These are phyloP conservation scores for Chondrilla cf. caribensis DNA, from an alignment of 37 sponge, comb jelly and placozoan species.

Conservation along the genomic window DNA sequence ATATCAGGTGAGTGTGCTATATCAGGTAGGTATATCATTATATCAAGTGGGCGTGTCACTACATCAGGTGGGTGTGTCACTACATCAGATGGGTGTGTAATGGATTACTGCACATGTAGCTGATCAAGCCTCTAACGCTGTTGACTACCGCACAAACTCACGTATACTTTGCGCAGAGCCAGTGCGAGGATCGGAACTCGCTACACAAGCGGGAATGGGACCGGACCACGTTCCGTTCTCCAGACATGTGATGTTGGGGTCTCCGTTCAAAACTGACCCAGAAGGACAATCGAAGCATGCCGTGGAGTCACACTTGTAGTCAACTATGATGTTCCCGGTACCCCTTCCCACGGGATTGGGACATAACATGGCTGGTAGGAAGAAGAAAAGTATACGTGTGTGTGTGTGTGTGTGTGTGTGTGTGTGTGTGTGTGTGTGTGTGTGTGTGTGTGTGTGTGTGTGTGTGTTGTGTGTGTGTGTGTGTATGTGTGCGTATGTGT, in stretches of 20 bases:
- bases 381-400: no score
- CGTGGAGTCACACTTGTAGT: conserved; percentile 9
- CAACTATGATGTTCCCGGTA: neutral
- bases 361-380: neutral
- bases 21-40: no score
- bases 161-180: no score
- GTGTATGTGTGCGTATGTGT: neutral
- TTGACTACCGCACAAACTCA: no score
- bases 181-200: neutral
- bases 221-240: conserved; percentile 14
- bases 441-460: neutral
- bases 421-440: no score
- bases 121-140: no score
- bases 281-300: conserved; percentile 3
- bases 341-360: neutral
- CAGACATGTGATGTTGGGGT: conserved; percentile 2
- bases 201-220: neutral
- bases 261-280: neutral
- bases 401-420: no score
- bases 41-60: no score
- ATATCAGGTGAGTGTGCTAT: no score
- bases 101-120: no score
- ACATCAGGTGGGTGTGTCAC: no score
- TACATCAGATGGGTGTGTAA: no score
- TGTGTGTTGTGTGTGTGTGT: neutral